Base-by-base conservation (phyloP, 2,797 vertebrate genomes). In the Hydrocynus forskahlii region DNA sequence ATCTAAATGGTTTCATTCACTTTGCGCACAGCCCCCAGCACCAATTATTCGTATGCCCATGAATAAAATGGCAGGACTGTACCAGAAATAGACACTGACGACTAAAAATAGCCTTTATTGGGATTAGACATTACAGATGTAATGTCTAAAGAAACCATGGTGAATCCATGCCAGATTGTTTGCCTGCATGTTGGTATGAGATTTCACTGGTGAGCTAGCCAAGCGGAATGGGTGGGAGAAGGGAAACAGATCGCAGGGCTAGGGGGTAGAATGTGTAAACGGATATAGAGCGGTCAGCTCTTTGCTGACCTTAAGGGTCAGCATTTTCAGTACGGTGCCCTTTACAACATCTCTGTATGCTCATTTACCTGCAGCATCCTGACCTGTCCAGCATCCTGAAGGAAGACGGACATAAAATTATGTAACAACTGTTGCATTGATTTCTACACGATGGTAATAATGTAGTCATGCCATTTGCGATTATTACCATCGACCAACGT, bases 281-380 rank as follows among this genome's bases (percentile, higher is more conserved):
- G 54, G 92, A 95, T 92, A 88, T 64, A 87, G 86, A 64, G 23
- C 84, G 90, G 92, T 94, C 93, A 94, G 94, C 94, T 90, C 80
- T 92, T 94, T 91, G 67, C 83, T 90, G 89, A 89, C 89, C 92
- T 78, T 87, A 90, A 93, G 78, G 93, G 93, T 93, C 92, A 92
- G 85, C 89, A 87, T 85, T 93, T 91, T 91, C 88, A 89, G 87
- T 85, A 81, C 85, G 83, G 76, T 38, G 59, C 59, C 63, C 71
- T 75, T 75, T 75, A 13, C 5, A 7, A 52, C 23, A 19, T 35
- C 70, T 72, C 52, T n/a, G 17, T 43, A 45, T 35, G 54, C 16
- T 38, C 29, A 16, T 73, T 57, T 73, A 57, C 70, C 52, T 73
- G 52, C 54, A 57, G 54, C 4, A 35, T 73, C 19, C 52, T n/a